phyloP scores from a whole-genome alignment of 2,888 invertebrate species.

The Tromatobia lineatoria region DNA sequence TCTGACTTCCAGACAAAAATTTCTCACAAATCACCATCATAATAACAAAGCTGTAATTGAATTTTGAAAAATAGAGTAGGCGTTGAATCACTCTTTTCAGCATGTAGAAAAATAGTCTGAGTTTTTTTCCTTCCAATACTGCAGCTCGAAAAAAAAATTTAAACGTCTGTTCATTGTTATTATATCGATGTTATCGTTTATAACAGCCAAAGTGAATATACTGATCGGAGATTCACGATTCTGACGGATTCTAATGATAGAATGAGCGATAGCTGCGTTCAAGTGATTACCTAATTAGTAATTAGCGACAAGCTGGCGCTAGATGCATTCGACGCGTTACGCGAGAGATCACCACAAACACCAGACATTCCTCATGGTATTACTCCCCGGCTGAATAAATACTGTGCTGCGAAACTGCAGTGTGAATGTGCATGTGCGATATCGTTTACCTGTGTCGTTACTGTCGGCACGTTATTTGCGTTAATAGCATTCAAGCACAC shows the following conservation, averaged over 20 bases:
- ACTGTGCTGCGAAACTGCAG: slow-evolving; percentile 2
- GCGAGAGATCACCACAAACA: not conserved
- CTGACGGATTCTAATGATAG: slow-evolving; percentile 47
- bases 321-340: slow-evolving; percentile 14
- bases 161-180: not conserved
- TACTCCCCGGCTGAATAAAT: slow-evolving; percentile 40
- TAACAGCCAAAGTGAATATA: not conserved
- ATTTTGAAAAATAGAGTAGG: no score
- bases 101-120: no score
- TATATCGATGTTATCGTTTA: not conserved
- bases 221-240: not conserved
- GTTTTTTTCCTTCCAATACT: no score
- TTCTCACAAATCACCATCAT: no score
- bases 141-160: no score
- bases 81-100: no score
- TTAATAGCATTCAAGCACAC: not conserved
- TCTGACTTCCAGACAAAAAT: no score
- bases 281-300: slow-evolving; percentile 66
- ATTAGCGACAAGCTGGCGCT: slow-evolving; percentile 46
- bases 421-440: slow-evolving; percentile 36
- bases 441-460: slow-evolving; percentile 34
- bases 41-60: no score
- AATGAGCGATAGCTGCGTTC: slow-evolving; percentile 41
- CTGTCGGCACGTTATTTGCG: slow-evolving; percentile 31
- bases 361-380: slow-evolving; percentile 13